Conservation (phyloP, 2,797 vertebrate species). For the Distichodus sexfasciatus region DNA sequence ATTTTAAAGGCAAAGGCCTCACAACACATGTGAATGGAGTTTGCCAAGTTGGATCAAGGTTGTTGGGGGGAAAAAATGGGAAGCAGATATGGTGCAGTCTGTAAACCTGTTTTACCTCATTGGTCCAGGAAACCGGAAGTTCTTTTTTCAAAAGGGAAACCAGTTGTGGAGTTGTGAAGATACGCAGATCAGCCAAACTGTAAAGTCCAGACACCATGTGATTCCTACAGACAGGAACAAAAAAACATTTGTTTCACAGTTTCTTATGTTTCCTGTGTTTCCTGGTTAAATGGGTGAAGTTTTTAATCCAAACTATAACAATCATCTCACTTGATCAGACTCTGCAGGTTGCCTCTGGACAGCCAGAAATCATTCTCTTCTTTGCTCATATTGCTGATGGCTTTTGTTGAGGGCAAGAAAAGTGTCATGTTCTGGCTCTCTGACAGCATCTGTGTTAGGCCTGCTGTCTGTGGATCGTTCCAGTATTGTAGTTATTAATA, state of each 20-base stretch:
- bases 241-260: not conserved
- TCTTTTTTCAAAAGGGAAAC: constrained; percentile 74
- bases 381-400: constrained; percentile 74
- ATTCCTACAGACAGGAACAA: constrained; percentile 67
- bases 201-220: constrained; percentile 78
- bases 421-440: constrained; percentile 80
- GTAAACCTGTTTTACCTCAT: constrained; percentile 78
- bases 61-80: too few relatives aligned
- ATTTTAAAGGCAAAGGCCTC: too few relatives aligned
- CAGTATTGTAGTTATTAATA: not conserved
- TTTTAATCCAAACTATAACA: not conserved
- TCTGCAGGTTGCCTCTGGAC: constrained; percentile 72
- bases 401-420: constrained; percentile 80
- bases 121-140: constrained; percentile 72
- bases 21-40: too few relatives aligned
- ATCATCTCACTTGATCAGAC: constrained; percentile 79
- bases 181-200: constrained; percentile 69
- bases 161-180: constrained; percentile 67
- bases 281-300: too few relatives aligned
- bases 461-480: constrained; percentile 62
- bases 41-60: too few relatives aligned
- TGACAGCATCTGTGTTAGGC: constrained; percentile 67
- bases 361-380: constrained; percentile 84
- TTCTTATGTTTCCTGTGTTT: too few relatives aligned
- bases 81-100: too few relatives aligned